Evolutionary conservation across 1,140 invertebrate genomes (phyloP).

Genomic region (Habropoda laboriosa): DNA sequence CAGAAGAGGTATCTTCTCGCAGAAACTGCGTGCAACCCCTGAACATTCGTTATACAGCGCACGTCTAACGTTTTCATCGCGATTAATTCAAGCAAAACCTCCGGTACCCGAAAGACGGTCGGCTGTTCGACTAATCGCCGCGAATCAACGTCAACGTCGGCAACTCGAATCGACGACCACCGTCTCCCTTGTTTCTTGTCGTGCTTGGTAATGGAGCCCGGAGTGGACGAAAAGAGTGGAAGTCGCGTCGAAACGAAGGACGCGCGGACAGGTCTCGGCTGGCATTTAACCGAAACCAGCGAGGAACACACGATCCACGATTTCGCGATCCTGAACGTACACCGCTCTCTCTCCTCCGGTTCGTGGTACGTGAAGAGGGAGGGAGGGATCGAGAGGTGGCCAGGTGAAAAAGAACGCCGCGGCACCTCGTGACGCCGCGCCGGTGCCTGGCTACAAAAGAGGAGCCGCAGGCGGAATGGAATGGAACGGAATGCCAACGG

Average conservation of each 20-base stretch:
- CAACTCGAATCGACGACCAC: background rate
- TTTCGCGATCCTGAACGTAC: conserved; percentile 45
- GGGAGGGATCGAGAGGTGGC: conserved; percentile 24
- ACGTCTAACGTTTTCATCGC: conserved; percentile 11
- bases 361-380: no score
- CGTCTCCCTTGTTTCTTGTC: conserved; percentile 47
- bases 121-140: conserved; percentile 44
- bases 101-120: background rate
- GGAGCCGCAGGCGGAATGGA: conserved; percentile 68
- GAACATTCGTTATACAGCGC: background rate
- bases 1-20: no score
- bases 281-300: conserved; percentile 42
- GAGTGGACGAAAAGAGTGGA: conserved; percentile 46
- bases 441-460: conserved; percentile 62
- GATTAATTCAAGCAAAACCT: conserved; percentile 42
- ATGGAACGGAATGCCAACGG: conserved; percentile 73
- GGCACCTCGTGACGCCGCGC: conserved; percentile 40
- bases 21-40: background rate
- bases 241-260: conserved; percentile 3
- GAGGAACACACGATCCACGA: conserved; percentile 12
- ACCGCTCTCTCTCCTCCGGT: no score
- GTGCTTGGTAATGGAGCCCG: conserved; percentile 45
- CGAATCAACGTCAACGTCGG: conserved; percentile 43
- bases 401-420: conserved; percentile 58
- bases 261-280: background rate